Base-by-base conservation (phyloP, 2,113 vertebrate genomes). In the Andinoacara biseriatus region DNA sequence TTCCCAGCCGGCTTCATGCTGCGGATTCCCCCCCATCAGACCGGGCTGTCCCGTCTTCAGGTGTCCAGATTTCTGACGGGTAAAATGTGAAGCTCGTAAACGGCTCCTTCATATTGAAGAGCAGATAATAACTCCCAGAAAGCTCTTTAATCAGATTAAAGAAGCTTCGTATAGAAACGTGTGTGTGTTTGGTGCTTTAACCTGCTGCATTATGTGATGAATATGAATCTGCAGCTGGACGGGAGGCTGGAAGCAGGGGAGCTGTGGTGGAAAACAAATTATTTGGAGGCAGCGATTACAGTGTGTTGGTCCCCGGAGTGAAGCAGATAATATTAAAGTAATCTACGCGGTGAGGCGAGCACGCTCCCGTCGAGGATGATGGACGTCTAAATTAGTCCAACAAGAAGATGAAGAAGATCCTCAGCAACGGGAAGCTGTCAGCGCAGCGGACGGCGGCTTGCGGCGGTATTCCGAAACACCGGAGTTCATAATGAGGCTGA, bases 331-430 rank as follows among this genome's bases (percentile, higher is more conserved):
- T 93, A 94, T 93, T 90, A 94, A 93, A 93, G 83, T 76, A 83
- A 87, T 89, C 83, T 90, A 87, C 76, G 67, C 58, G 74, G 79
- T 33, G 79, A 89, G 85, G 85, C 88, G 87, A 92, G 92, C 90
- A 52, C 52, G 46, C 67, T 72, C 67, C 67, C 26, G 6, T 46
- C 6, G 67, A 72, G 46, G 67, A 72, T 92, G 93, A 95, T 92
- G 81, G 90, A 95, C 93, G 87, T 92, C 89, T 94, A 89, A 92
- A 94, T 95, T 93, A 95, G 91, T 40, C 74, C 90, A 67, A 94
- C 72, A 91, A 91, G 82, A 78, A 56, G 57, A 56, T 60, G 67
- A 58, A 57, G 59, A 59, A 49, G 79, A 81, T 69, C 90, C 3
- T 5, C 35, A 14, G 61, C 59, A 87, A 54, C 0, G 1, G 46